Evolutionary conservation across 2,888 invertebrate species (phyloP).

Genomic region (Conchocele bisecta): DNA sequence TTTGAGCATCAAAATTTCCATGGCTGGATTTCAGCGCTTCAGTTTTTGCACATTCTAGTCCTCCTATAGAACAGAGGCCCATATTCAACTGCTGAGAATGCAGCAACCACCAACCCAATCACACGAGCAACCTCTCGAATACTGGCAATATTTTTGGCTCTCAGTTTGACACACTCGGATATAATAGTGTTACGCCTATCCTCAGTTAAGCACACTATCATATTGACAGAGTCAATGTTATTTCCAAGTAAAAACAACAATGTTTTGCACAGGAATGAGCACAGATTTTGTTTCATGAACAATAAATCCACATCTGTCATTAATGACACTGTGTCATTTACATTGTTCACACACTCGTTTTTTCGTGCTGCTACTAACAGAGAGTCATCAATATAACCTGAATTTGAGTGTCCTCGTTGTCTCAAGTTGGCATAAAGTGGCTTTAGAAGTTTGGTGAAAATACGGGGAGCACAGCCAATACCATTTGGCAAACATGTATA

Average conservation of each 20-base stretch:
- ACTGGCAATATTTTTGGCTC: neutral
- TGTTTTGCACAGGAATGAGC: conserved; percentile 21
- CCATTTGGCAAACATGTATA: conserved; percentile 45
- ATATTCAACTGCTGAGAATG: conserved; percentile 29
- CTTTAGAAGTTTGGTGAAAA: conserved; percentile 55
- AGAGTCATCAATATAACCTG: conserved; percentile 54
- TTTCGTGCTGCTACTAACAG: conserved; percentile 19
- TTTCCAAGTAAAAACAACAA: conserved; percentile 40
- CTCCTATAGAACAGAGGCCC: conserved; percentile 24
- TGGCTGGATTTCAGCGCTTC: neutral
- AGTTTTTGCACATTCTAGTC: conserved; percentile 21
- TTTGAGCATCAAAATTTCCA: conserved; percentile 31
- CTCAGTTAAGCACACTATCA: conserved; percentile 37
- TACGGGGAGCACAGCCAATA: conserved; percentile 36
- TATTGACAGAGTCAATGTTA: conserved; percentile 35
- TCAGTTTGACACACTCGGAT: neutral
- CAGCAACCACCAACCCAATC: conserved; percentile 27
- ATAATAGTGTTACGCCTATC: conserved; percentile 8
- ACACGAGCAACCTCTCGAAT: conserved; percentile 30
- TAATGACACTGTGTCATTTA: conserved; percentile 17
- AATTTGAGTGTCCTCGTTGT: conserved; percentile 32
- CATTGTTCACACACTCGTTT: conserved; percentile 33
- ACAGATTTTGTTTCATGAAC: conserved; percentile 40
- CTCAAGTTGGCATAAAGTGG: conserved; percentile 44
- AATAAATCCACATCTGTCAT: conserved; percentile 34